Conservation (phyloP, 2,113 vertebrate species). For the Oxyruncus cristatus region DNA sequence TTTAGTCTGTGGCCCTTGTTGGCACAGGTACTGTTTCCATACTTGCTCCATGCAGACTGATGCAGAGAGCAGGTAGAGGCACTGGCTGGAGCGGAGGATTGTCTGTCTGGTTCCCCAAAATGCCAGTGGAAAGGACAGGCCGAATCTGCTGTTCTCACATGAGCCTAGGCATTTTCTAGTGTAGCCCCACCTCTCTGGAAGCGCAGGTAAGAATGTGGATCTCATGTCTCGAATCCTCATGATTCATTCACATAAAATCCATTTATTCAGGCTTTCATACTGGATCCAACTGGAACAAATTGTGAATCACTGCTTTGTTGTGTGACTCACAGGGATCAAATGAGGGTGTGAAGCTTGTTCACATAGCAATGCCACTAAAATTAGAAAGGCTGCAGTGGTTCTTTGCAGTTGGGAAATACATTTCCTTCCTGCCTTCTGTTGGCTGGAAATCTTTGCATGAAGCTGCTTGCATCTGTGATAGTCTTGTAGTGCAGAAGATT, state of each 20-base stretch:
- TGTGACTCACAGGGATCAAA: neutral
- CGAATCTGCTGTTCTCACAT: neutral
- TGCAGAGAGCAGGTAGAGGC: neutral
- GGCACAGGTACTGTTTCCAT: neutral
- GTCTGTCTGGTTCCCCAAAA: neutral
- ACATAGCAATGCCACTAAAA: neutral
- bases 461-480: neutral
- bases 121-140: neutral
- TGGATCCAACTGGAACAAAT: neutral
- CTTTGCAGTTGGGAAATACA: neutral
- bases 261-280: neutral
- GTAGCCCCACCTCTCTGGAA: rapidly evolving
- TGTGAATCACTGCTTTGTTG: neutral
- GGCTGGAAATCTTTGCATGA: neutral
- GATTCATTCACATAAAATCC: conserved; percentile 3
- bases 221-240: neutral
- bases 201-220: neutral
- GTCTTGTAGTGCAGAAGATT: neutral
- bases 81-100: neutral
- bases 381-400: neutral
- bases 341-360: neutral
- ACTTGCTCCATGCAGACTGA: neutral
- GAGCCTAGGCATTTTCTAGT: neutral
- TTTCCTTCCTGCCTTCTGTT: neutral
- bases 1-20: neutral